Conservation (phyloP, 1,140 invertebrate genomes). For the Drosophila saltans region DNA sequence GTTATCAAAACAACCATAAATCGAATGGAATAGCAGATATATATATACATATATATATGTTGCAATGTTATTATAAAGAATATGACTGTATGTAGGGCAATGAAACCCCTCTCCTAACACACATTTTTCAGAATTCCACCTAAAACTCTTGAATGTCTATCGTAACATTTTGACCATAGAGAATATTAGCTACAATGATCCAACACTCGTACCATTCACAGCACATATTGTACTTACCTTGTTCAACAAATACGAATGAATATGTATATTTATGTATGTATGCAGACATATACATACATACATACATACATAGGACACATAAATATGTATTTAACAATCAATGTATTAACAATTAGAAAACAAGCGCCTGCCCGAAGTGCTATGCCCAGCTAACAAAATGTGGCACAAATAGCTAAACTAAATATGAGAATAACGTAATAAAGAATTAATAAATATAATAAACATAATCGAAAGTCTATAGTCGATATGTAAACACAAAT, state of each 20-base stretch:
- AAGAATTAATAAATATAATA: constrained; percentile 14
- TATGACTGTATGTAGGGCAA: constrained; percentile 53
- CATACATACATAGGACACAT: constrained; percentile 22
- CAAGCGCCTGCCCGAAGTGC: constrained; percentile 75
- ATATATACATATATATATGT: constrained; percentile 49
- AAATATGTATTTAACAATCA: constrained; percentile 64
- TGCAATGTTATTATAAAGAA: constrained; percentile 61
- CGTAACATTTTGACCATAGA: constrained; percentile 16
- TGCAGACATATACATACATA: neutral
- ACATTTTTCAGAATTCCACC: constrained; percentile 12
- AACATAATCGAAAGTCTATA: neutral
- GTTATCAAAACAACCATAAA: constrained; percentile 38
- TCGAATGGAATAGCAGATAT: constrained; percentile 1
- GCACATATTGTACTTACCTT: constrained; percentile 62
- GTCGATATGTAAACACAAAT: constrained; percentile 45
- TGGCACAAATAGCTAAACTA: constrained; percentile 44
- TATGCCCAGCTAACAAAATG: constrained; percentile 46
- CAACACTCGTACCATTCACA: constrained; percentile 27
- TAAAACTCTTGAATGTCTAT: constrained; percentile 15
- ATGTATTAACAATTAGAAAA: constrained; percentile 66
- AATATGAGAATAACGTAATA: constrained; percentile 17
- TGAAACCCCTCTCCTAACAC: constrained; percentile 29
- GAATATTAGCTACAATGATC: constrained; percentile 16
- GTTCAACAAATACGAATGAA: constrained; percentile 31
- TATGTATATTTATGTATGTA: neutral